A percentile compares a stretch with the other conserved stretches of the same genome.
Conservation (phyloP, 92 coral and sea anemone species). For the Porites cylindrica region DNA sequence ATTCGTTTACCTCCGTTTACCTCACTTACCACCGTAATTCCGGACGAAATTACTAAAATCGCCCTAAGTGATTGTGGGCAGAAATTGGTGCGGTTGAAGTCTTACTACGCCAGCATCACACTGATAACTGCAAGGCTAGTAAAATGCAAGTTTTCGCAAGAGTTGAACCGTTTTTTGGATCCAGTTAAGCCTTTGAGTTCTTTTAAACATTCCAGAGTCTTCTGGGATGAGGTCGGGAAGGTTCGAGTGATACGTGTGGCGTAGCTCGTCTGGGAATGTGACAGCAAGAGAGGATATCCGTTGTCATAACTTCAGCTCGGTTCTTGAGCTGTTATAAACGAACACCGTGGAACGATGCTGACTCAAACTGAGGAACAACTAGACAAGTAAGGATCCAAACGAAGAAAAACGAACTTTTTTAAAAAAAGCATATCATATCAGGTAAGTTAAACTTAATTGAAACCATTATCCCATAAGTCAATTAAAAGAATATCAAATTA, state of each 20-base stretch:
- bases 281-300: conserved; percentile 30
- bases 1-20: not conserved
- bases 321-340: conserved; percentile 26
- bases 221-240: conserved; percentile 5
- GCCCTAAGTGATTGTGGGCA: conserved; percentile 9
- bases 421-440: not conserved
- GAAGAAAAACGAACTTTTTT: not conserved
- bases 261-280: conserved; percentile 42
- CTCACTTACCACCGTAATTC: conserved; percentile 13
- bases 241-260: conserved; percentile 28
- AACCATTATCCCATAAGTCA: not conserved
- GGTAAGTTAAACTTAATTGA: not conserved
- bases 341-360: not conserved
- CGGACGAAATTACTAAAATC: conserved; percentile 35
- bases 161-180: not conserved
- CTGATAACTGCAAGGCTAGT: not conserved
- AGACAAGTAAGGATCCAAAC: not conserved
- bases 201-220: conserved; percentile 12
- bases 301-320: not conserved
- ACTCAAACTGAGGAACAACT: conserved; percentile 14
- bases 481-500: no score
- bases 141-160: not conserved
- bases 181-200: not conserved
- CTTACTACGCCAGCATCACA: not conserved
- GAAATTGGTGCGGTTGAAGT: not conserved